Percentiles rank a stretch among this genome's conserved stretches.
Conservation (phyloP, 2,113 vertebrate genomes). For the Brienomyrus brachyistius region DNA sequence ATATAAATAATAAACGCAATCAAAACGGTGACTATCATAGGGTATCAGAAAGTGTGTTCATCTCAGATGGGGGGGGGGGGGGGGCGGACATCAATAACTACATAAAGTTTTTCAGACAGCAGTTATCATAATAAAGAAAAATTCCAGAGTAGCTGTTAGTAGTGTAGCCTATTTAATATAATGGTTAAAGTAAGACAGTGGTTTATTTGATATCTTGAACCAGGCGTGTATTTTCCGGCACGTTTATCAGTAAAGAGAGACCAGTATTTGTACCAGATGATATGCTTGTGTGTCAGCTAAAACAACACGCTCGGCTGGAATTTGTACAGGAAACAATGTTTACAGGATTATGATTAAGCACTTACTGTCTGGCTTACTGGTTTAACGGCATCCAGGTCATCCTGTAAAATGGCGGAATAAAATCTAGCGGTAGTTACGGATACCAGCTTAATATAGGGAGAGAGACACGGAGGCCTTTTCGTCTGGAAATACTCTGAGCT, state of each 20-base stretch:
- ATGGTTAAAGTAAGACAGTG: background rate
- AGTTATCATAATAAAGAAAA: background rate
- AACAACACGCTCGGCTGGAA: background rate
- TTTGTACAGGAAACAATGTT: background rate
- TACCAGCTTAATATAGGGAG: background rate
- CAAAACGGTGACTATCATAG: background rate
- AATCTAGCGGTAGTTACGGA: background rate
- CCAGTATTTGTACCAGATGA: background rate
- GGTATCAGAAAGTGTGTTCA: background rate
- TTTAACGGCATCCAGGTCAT: constrained; percentile 10
- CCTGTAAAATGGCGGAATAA: background rate
- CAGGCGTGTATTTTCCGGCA: background rate
- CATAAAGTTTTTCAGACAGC: background rate
- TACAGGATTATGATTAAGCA: constrained; percentile 6
- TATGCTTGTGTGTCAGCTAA: background rate
- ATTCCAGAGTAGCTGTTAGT: background rate
- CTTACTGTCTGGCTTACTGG: background rate
- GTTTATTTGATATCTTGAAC: background rate
- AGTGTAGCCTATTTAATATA: background rate
- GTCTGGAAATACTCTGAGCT: background rate
- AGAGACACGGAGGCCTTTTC: constrained; percentile 3
- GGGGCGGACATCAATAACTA: background rate
- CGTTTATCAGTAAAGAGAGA: background rate
- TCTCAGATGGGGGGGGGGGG: background rate
- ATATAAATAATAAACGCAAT: background rate